Conservation (phyloP, 2,797 vertebrate species). For the Enteromius fasciolatus region DNA sequence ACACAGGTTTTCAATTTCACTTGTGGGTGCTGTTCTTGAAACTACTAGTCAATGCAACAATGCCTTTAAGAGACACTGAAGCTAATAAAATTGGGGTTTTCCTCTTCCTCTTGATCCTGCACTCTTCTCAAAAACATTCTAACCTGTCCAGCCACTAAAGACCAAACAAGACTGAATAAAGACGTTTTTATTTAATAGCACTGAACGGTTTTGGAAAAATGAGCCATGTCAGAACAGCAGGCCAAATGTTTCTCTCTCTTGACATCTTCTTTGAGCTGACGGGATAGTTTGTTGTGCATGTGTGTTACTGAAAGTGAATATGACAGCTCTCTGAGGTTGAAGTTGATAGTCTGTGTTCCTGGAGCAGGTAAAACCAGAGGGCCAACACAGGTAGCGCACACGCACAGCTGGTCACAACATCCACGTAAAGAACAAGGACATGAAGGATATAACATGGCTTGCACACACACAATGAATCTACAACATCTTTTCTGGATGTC, state of each 20-base stretch:
- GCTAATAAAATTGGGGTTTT: neutral
- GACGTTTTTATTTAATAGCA: neutral
- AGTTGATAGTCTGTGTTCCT: constrained; percentile 41
- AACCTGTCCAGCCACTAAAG: neutral
- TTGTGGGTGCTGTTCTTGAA: neutral
- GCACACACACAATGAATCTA: constrained; percentile 11
- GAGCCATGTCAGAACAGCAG: constrained; percentile 25
- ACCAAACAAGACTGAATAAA: constrained; percentile 7
- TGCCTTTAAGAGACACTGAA: neutral
- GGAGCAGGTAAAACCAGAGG: constrained; percentile 53
- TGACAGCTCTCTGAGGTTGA: constrained; percentile 40
- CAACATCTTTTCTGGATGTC: constrained; percentile 7
- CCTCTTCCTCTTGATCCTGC: neutral
- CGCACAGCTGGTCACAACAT: constrained; percentile 46
- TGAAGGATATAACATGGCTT: constrained; percentile 42
- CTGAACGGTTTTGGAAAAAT: constrained; percentile 18
- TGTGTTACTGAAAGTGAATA: constrained; percentile 14
- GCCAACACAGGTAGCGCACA: constrained; percentile 45
- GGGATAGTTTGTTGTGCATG: constrained; percentile 21
- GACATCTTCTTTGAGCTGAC: constrained; percentile 33
- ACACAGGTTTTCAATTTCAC: neutral
- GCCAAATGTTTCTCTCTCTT: constrained; percentile 22
- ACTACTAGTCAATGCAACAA: neutral
- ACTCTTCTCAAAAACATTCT: constrained; percentile 7
- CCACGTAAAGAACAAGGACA: constrained; percentile 41